Base-by-base conservation (phyloP, 1,140 invertebrate genomes). In the Geopemphigus sp. region DNA sequence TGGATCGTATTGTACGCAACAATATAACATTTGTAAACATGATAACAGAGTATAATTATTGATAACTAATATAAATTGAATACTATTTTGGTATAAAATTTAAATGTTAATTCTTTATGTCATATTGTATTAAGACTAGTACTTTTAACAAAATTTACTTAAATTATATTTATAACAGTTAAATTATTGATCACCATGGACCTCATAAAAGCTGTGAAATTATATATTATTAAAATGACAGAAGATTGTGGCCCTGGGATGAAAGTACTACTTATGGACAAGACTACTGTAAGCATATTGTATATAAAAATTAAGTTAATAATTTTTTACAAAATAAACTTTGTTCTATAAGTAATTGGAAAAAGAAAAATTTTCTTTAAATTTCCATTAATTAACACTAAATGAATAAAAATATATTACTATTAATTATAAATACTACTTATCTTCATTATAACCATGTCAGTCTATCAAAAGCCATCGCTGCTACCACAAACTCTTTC, bases 251-350 rank as follows among this genome's bases (percentile, higher is more conserved):
- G 98, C 4, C 94, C 96, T 11, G 97, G 97, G 56, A 99, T 99
- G 96, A 99, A 99, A 91, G 94, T 98, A 50, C 89, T 99, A 82
- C 87, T 99, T 50, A 95, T 99, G 92, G 98, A 99, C 86, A 96
- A 96, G 87, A 95, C 98, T 87, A 99, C 97, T 82, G 95, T 97
- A 87, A 85, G 87, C 84, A 76, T 68, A 50, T 64, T 47, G 80
- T 68, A 47, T 24, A 68, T 61, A 54, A 54, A 63, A 56, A 24
- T 10, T 63, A 24, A 32, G 8, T 17, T 39, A 39, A 39, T 64
- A 32, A 11, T 64, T 32, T 63, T 39, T 11, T 39, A 39, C 8
- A 8, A 4, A 39, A 39, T 39, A 39, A 4, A 39, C 32, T 39
- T 4, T 39, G 32, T 39, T 39, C 8, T 8, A 39, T 8, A 8